A percentile compares a stretch with the other conserved stretches of the same genome.
Evolutionary conservation across 2,113 vertebrate species (phyloP).

Genomic region (Propithecus coquereli): DNA sequence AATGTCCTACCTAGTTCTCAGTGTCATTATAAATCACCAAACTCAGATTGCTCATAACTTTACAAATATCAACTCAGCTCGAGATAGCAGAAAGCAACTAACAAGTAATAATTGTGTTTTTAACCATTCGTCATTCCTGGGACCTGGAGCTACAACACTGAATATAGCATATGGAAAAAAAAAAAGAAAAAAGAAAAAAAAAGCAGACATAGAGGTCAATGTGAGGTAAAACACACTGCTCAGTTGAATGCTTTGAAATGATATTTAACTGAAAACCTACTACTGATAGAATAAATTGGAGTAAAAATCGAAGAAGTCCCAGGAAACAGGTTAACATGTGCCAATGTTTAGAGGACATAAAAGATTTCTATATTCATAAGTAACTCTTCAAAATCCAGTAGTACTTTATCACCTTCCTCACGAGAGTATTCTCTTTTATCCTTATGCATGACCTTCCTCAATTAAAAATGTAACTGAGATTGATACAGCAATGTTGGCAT

Average conservation of each 20-base stretch:
- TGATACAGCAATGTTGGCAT: background rate
- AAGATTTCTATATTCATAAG: background rate
- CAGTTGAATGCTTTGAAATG: background rate
- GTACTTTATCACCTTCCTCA: background rate
- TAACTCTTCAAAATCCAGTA: background rate
- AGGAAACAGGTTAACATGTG: background rate
- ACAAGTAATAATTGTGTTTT: constrained; percentile 8
- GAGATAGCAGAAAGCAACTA: background rate
- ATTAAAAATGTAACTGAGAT: background rate
- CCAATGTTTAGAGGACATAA: background rate
- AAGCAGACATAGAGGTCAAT: background rate
- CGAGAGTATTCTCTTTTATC: background rate
- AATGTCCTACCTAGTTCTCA: background rate
- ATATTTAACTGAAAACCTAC: constrained; percentile 1
- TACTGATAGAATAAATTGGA: background rate
- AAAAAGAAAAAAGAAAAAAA: background rate
- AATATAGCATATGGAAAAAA: background rate
- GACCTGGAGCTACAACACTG: background rate
- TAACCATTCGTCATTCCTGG: constrained; percentile 26
- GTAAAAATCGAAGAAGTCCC: background rate
- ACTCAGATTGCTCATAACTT: background rate
- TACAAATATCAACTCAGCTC: constrained; percentile 6
- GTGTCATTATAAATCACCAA: background rate
- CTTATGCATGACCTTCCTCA: background rate
- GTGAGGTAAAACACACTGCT: background rate